Base-by-base conservation (phyloP, 2,797 vertebrate species). In the Octomys mimax region DNA sequence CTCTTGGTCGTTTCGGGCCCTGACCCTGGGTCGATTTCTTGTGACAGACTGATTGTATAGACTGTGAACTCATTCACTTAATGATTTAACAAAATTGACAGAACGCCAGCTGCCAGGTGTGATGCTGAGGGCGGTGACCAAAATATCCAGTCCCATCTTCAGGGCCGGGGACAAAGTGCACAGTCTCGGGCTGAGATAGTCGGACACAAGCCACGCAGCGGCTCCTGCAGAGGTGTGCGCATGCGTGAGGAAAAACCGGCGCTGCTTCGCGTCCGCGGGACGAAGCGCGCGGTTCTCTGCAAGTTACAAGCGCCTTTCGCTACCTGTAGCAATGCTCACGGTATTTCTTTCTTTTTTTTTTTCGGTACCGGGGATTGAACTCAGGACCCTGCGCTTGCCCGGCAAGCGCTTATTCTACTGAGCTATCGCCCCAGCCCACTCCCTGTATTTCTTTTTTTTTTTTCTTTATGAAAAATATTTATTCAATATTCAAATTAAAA, bases 381-480 rank as follows among this genome's bases (percentile, higher is more conserved):
- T 42, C 42, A 42, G 42, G 42, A 42, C 42, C 42, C 42, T 42
- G 42, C 5, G 42, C 42, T 42, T 42, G 42, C 42, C 42, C 42
- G 42, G 42, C 42, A 42, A 42, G 42, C 42, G 42, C 42, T 42
- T 42, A 42, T 42, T 42, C 42, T 42, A 42, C 42, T 42, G 42
- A 42, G 42, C 42, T 42, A 42, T 42, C 42, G 42, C 42, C 3
- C 42, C 42, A 42, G 42, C 42, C 42, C 42, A 42, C 42, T 42
- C 42, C 42, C 42, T 42, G 42, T 42, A 42, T 42, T 42, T 42
- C 39, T 42, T 42, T 42, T 42, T 42, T 42, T 42, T 42, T 42
- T 42, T 42, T 97, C 97, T 97, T 95, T 96, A 98, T 97, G 66
- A 95, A 98, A 98, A 97, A 97, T 97, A 97, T 91, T 96, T 94